phyloP scores from a whole-genome alignment of 1,140 invertebrate species.

The Drosophila paulistorum region DNA sequence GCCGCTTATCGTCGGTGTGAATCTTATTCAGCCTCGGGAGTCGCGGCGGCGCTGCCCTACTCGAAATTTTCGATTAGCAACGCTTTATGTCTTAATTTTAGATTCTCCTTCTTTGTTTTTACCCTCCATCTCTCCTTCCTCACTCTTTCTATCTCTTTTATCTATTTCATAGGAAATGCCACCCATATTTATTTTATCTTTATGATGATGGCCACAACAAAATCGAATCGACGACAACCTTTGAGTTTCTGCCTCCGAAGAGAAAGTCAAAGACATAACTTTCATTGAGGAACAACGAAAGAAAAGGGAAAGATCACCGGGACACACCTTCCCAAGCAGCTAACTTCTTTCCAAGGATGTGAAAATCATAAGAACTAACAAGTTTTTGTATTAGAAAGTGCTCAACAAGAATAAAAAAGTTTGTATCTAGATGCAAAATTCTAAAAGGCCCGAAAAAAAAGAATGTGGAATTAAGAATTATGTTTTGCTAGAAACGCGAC shows the following conservation, averaged over 20 bases:
- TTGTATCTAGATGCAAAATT: too few relatives aligned
- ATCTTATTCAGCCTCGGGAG: constrained; percentile 57
- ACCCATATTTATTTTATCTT: constrained; percentile 72
- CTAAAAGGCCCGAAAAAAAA: too few relatives aligned
- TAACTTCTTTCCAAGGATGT: background rate
- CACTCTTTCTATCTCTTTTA: constrained; percentile 48
- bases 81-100: constrained; percentile 79
- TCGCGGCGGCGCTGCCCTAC: constrained; percentile 33
- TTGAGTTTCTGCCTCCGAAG: constrained; percentile 27
- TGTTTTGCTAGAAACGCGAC: too few relatives aligned
- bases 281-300: constrained; percentile 58
- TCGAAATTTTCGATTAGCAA: constrained; percentile 80
- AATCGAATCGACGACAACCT: constrained; percentile 32
- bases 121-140: constrained; percentile 28
- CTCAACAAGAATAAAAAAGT: too few relatives aligned
- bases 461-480: too few relatives aligned
- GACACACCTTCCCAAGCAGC: background rate
- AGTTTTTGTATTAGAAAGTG: background rate
- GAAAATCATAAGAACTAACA: background rate
- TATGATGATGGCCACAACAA: constrained; percentile 38
- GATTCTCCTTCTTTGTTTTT: constrained; percentile 24
- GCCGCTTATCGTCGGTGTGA: constrained; percentile 69
- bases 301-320: background rate
- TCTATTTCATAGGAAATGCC: constrained; percentile 72
- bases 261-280: constrained; percentile 63